phyloP scores from a whole-genome alignment of 2,113 vertebrate genomes.

The Bostrychus sinensis region DNA sequence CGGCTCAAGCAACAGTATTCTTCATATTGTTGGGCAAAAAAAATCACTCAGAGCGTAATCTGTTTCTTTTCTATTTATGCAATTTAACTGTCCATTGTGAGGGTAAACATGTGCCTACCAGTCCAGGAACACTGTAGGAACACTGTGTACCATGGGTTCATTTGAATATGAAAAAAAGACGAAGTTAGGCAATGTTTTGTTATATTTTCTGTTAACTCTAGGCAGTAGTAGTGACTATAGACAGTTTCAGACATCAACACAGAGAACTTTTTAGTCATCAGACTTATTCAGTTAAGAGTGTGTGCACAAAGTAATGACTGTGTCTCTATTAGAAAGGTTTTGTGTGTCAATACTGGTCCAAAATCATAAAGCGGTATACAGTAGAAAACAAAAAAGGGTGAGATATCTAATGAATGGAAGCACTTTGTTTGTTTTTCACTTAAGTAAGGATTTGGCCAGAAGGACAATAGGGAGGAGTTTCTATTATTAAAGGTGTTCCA shows the following conservation, averaged over 20 bases:
- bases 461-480: too few relatives aligned
- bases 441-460: too few relatives aligned
- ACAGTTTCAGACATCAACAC: background rate
- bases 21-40: constrained; percentile 9
- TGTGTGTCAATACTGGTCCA: too few relatives aligned
- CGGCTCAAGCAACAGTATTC: constrained; percentile 20
- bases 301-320: too few relatives aligned
- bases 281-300: too few relatives aligned
- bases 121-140: background rate
- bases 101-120: background rate
- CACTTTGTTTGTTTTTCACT: too few relatives aligned
- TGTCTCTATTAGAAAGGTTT: too few relatives aligned
- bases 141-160: background rate
- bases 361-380: too few relatives aligned
- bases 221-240: background rate
- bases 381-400: too few relatives aligned
- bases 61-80: constrained; percentile 6
- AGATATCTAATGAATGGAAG: too few relatives aligned
- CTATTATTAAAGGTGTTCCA: too few relatives aligned
- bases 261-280: too few relatives aligned
- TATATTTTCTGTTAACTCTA: background rate
- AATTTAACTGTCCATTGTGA: background rate
- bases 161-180: background rate
- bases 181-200: background rate
- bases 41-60: constrained; percentile 9